These are phyloP conservation scores for Drosophila carrolli DNA, from an alignment of 1,140 invertebrate species.

Conservation along the genomic window DNA sequence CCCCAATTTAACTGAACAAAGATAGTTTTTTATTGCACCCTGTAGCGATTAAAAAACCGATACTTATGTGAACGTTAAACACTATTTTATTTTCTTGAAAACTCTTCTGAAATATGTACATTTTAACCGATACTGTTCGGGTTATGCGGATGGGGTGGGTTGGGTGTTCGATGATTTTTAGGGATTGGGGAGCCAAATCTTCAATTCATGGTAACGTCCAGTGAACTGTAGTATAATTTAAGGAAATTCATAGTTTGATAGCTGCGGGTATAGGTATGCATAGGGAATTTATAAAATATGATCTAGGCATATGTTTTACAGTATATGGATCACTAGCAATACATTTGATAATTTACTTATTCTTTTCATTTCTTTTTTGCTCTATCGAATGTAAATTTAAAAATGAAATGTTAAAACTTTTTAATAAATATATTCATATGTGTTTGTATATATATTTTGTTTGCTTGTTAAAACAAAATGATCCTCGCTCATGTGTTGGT, in stretches of 20 bases:
- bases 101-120: constrained; percentile 70
- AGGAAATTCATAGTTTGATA: constrained; percentile 24
- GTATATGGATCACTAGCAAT: constrained; percentile 47
- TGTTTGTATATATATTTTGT: constrained; percentile 35
- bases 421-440: constrained; percentile 49
- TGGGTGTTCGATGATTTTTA: constrained; percentile 3
- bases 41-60: not conserved
- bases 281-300: constrained; percentile 42
- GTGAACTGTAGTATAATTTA: constrained; percentile 16
- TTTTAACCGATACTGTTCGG: constrained; percentile 28
- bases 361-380: constrained; percentile 13
- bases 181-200: constrained; percentile 1
- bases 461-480: constrained; percentile 41
- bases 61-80: constrained; percentile 48
- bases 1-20: not conserved
- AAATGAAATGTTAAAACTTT: constrained; percentile 42
- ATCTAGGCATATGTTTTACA: constrained; percentile 48
- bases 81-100: constrained; percentile 55
- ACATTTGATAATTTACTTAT: constrained; percentile 37
- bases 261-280: constrained; percentile 43
- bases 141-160: constrained; percentile 11
- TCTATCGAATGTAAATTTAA: constrained; percentile 36
- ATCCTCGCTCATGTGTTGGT: constrained; percentile 43
- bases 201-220: constrained; percentile 20
- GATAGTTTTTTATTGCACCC: no score